Conservation (phyloP, 2,888 invertebrate genomes). For the Molanna angustata region DNA sequence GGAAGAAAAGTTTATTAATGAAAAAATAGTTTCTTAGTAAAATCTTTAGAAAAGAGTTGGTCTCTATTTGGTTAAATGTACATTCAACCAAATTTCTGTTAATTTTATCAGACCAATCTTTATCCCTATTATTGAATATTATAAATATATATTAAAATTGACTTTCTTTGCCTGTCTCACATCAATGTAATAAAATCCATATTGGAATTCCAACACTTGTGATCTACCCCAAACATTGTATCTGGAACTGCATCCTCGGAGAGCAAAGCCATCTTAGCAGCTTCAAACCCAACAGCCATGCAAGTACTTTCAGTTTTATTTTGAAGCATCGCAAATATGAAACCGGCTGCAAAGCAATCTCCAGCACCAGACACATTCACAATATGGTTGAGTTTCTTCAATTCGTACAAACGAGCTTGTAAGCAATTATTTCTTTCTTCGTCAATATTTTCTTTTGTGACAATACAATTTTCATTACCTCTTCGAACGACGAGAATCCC, state of each 20-base stretch:
- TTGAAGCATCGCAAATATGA: conserved; percentile 61
- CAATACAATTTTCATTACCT: conserved; percentile 36
- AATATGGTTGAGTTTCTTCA: conserved; percentile 44
- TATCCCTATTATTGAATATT: no score
- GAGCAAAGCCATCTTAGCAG: conserved; percentile 59
- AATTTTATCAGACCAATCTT: no score
- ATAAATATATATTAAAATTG: no score
- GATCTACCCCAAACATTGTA: conserved; percentile 16
- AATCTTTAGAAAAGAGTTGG: no score
- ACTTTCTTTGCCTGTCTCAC: conserved; percentile 2
- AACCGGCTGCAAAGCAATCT: conserved; percentile 72
- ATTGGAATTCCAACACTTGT: conserved; percentile 18
- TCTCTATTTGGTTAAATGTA: no score
- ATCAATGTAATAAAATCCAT: conserved; percentile 14
- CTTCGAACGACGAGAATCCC: conserved; percentile 56
- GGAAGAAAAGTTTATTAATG: no score
- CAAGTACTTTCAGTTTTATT: conserved; percentile 57
- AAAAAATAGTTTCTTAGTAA: no score
- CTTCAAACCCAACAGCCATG: conserved; percentile 59
- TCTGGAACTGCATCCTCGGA: conserved; percentile 60
- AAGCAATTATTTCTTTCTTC: not conserved
- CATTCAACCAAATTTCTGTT: no score
- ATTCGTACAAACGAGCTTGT: conserved; percentile 46
- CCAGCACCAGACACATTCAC: conserved; percentile 82
- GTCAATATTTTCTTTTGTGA: conserved; percentile 30